A percentile compares a stretch with the other conserved stretches of the same genome.
phyloP scores from a whole-genome alignment of 2,113 vertebrate species.

The Colossoma macropomum region DNA sequence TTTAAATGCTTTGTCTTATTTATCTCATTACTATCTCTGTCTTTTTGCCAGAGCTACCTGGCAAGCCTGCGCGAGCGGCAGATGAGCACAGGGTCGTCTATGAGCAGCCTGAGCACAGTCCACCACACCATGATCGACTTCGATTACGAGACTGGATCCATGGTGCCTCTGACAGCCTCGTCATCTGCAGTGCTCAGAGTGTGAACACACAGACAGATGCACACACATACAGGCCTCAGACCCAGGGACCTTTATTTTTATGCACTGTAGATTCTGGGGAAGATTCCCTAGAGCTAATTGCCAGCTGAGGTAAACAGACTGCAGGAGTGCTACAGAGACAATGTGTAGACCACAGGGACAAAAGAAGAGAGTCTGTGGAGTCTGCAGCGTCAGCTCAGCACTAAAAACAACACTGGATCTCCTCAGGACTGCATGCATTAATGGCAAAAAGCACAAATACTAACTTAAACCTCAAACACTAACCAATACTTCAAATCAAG shows the following conservation, averaged over 20 bases:
- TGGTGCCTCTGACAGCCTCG: conserved; percentile 78
- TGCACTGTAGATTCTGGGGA: neutral
- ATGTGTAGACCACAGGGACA: conserved; percentile 3
- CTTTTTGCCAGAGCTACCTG: conserved; percentile 81
- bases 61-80: conserved; percentile 83
- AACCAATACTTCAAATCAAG: neutral
- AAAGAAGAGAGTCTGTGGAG: neutral
- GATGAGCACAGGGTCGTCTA: conserved; percentile 76
- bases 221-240: neutral
- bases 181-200: conserved; percentile 66
- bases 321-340: neutral
- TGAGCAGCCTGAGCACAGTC: conserved; percentile 75
- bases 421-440: neutral
- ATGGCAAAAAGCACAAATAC: neutral
- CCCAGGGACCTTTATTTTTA: neutral
- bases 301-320: conserved; percentile 18
- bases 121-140: conserved; percentile 80
- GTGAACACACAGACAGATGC: conserved; percentile 13
- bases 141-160: conserved; percentile 84
- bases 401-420: neutral
- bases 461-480: neutral
- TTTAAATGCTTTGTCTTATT: too few relatives aligned
- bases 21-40: neutral
- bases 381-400: too few relatives aligned
- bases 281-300: neutral